Evolutionary conservation across 37 sponge, comb jelly and placozoan species (phyloP).

Genomic region (Ephydatia muelleri): DNA sequence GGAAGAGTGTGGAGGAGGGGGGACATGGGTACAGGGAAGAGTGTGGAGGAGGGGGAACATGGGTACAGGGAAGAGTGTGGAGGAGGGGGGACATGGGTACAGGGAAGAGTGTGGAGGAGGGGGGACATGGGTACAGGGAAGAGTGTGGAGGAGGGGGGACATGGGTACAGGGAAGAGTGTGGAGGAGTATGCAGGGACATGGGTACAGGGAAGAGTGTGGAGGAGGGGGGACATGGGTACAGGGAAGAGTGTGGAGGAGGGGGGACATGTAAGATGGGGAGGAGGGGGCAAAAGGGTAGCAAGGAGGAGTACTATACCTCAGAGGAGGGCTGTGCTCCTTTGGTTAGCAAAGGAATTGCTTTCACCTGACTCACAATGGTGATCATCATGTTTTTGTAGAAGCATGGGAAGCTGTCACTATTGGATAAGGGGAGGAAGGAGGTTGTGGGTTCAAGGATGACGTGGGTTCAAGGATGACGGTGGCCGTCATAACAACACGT

Average conservation of each 20-base stretch:
- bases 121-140: too few relatives aligned
- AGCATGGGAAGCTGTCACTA: slow-evolving; percentile 68
- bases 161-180: not conserved
- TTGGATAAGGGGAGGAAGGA: not conserved
- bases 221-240: not conserved
- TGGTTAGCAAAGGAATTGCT: slow-evolving; percentile 29
- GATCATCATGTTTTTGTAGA: slow-evolving; percentile 51
- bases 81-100: not conserved
- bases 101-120: not conserved
- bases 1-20: not conserved
- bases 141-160: not conserved
- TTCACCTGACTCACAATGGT: slow-evolving; percentile 56
- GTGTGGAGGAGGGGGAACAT: not conserved
- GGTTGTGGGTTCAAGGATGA: not conserved
- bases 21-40: not conserved
- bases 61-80: not conserved
- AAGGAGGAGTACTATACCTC: slow-evolving; percentile 7
- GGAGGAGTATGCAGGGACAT: too few relatives aligned
- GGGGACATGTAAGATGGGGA: not conserved
- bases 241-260: not conserved
- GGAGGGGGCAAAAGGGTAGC: not conserved
- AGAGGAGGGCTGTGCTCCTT: not conserved
- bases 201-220: not conserved
- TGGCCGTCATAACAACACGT: not conserved
- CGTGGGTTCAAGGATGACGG: not conserved